Base-by-base conservation (phyloP, 2,888 invertebrate genomes). In the Lypha dubia region DNA sequence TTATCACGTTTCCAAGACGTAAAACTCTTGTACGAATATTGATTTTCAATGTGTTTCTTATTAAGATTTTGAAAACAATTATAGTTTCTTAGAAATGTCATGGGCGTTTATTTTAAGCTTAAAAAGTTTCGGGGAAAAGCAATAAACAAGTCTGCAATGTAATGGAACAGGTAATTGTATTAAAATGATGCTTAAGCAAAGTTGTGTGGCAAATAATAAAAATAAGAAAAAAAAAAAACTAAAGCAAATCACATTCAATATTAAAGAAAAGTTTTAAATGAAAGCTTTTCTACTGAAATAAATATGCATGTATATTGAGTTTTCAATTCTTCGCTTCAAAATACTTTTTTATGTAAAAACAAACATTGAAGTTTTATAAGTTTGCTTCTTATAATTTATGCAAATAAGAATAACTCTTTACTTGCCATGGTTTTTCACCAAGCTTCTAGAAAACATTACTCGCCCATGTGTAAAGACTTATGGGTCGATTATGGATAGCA, bases 1-100 rank as follows among this genome's bases (percentile, higher is more conserved):
- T 17, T 44, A 65, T 28, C 75, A 77, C 58, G 68, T 77, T 41
- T 51, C 51, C 9, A 20, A 41, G 38, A 17, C 17, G 38, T 22
- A 58, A 58, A 76, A 60, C n/a, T 49, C 1, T 68, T 7, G 1
- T 38, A 28, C 11, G 5, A n/a, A 51, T 49, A 68, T 60, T 77
- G 68, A 62, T 68, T 68, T 51, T 49, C 38, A 51, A 51, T 28
- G 15, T 15, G 15, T 15, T 58, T 28, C 17, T 60, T 68, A 41
- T 28, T 28, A 28, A 60, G 24, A 28, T 49, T 60, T 60, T 20
- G 15, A 35, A 20, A 58, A 17, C 11, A 56, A 58, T 63, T 63
- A 46, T 11, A 46, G 28, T n/a, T 46, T 44, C 9, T 28, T n/a
- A 24, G 8, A 7, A 13, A 44, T 46, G 63, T 44, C 11, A 38